Evolutionary conservation across 2,797 vertebrate species (phyloP).

Genomic region (Taenioides sp.): DNA sequence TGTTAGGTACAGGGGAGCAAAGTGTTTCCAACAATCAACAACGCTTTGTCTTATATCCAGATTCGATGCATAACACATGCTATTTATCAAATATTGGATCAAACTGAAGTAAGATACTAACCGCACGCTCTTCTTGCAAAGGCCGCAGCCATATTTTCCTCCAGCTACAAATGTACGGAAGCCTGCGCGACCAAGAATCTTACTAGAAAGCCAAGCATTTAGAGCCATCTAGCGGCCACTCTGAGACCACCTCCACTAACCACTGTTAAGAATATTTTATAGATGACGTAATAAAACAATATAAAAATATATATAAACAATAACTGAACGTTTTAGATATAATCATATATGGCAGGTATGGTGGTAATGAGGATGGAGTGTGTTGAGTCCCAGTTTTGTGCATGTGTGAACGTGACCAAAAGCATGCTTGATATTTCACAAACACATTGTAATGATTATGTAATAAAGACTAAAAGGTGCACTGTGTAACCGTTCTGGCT

Average conservation of each 20-base stretch:
- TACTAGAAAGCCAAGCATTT: background rate
- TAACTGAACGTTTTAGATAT: no score
- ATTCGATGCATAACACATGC: no score
- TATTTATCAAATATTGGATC: background rate
- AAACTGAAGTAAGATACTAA: constrained; percentile 38
- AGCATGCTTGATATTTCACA: no score
- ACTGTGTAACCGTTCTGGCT: background rate
- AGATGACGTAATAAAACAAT: no score
- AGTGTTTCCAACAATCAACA: background rate
- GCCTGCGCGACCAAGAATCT: constrained; percentile 42
- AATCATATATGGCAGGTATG: no score
- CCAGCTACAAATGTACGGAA: constrained; percentile 35
- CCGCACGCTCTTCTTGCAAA: constrained; percentile 66
- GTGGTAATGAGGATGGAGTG: no score
- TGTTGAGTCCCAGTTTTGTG: background rate
- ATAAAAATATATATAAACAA: no score
- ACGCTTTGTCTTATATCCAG: no score
- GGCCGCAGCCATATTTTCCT: constrained; percentile 73
- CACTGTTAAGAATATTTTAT: background rate
- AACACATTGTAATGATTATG: background rate
- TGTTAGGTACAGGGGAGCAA: background rate
- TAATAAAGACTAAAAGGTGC: background rate
- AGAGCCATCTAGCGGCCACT: constrained; percentile 34
- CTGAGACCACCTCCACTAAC: background rate
- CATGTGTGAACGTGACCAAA: no score